Evolutionary conservation across 92 coral and sea anemone genomes (phyloP).

Genomic region (Micromussa lordhowensis): DNA sequence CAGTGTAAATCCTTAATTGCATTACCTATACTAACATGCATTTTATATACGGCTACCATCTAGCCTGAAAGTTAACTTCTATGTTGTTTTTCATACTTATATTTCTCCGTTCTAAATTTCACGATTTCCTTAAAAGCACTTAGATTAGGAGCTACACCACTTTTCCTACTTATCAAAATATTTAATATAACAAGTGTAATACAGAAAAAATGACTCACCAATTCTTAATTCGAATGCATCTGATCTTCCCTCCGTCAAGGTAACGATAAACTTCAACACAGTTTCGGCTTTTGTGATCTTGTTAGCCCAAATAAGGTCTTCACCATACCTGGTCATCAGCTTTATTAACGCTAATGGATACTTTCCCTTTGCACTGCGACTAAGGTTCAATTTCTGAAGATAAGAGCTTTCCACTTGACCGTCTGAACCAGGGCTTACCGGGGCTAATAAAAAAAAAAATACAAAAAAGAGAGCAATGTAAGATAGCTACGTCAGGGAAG

Average conservation of each 20-base stretch:
- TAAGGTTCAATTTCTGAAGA: not conserved
- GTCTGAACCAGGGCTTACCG: slow-evolving; percentile 3
- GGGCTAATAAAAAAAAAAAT: not conserved
- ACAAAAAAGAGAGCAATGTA: not conserved
- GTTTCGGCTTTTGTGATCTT: slow-evolving; percentile 5
- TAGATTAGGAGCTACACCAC: too few relatives aligned
- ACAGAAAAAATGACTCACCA: not conserved
- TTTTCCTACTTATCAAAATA: too few relatives aligned
- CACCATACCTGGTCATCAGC: slow-evolving; percentile 28
- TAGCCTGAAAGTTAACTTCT: too few relatives aligned
- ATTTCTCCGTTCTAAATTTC: too few relatives aligned
- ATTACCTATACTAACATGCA: too few relatives aligned
- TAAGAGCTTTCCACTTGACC: slow-evolving; percentile 17
- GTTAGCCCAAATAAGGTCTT: slow-evolving; percentile 29
- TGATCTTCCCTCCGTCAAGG: slow-evolving; percentile 15
- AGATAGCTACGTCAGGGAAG: not conserved
- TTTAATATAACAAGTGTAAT: not conserved
- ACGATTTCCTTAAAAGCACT: too few relatives aligned
- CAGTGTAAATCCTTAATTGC: too few relatives aligned
- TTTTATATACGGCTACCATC: too few relatives aligned
- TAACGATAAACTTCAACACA: slow-evolving; percentile 1
- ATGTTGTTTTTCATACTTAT: too few relatives aligned
- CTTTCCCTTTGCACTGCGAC: slow-evolving; percentile 1
- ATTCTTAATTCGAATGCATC: slow-evolving; percentile 12
- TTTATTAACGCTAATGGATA: slow-evolving; percentile 35